Percentiles rank a stretch among this genome's conserved stretches.
Conservation (phyloP, 1,140 invertebrate species). For the Halyomorpha halys region DNA sequence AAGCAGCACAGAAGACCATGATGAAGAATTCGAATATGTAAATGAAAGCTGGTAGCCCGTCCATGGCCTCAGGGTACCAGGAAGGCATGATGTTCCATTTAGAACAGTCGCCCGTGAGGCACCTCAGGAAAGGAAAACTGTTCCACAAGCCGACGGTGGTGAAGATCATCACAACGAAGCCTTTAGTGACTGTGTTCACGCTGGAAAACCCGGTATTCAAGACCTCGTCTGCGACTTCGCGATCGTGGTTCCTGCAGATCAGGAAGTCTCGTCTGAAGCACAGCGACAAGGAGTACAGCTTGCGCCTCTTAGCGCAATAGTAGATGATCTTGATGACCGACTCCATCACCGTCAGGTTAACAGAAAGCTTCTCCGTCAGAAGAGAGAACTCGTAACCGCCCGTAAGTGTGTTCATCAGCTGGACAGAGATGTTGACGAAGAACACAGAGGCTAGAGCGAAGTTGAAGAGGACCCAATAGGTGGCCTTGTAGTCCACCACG, state of each 20-base stretch:
- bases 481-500: not conserved
- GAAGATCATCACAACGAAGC: slow-evolving; percentile 26
- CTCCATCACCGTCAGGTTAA: slow-evolving; percentile 25
- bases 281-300: not conserved
- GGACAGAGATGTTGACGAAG: slow-evolving; percentile 8
- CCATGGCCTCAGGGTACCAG: slow-evolving; percentile 17
- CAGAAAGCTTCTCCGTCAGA: slow-evolving; percentile 25
- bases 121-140: slow-evolving; percentile 21
- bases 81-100: slow-evolving; percentile 20
- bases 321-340: slow-evolving; percentile 24
- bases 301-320: slow-evolving; percentile 19
- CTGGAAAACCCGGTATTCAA: not conserved
- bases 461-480: not conserved
- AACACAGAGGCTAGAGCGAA: slow-evolving; percentile 1
- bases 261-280: slow-evolving; percentile 20
- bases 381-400: slow-evolving; percentile 21
- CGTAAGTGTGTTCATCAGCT: slow-evolving; percentile 16
- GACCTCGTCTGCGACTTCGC: not conserved
- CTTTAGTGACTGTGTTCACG: slow-evolving; percentile 13
- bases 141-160: slow-evolving; percentile 26
- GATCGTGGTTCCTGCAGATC: slow-evolving; percentile 1
- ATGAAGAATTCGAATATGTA: slow-evolving; percentile 26
- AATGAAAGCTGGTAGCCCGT: slow-evolving; percentile 3
- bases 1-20: slow-evolving; percentile 27
- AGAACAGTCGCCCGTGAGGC: not conserved